Evolutionary conservation across 2,113 vertebrate species (phyloP).

Genomic region (Agelaius tricolor): DNA sequence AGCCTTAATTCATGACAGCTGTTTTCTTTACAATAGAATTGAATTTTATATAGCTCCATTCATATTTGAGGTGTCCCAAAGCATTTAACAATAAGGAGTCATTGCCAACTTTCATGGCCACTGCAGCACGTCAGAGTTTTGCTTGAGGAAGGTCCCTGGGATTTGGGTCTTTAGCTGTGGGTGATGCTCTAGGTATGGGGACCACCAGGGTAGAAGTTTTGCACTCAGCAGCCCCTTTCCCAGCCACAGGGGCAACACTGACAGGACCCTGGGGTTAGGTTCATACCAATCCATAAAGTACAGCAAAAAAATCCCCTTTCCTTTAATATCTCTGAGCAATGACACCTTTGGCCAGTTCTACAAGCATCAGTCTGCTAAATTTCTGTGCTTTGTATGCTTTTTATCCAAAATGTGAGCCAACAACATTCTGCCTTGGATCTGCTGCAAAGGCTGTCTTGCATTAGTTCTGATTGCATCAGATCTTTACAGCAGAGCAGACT

Average conservation of each 20-base stretch:
- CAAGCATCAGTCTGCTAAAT: background rate
- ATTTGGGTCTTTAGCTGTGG: background rate
- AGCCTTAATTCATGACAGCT: conserved; percentile 56
- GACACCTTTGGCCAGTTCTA: background rate
- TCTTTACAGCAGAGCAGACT: background rate
- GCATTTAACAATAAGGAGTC: conserved; percentile 16
- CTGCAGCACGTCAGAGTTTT: background rate
- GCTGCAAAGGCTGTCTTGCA: background rate
- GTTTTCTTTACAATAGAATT: conserved; percentile 50
- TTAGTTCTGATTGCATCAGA: background rate
- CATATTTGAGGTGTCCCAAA: conserved; percentile 58
- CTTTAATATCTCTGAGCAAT: background rate
- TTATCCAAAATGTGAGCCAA: background rate
- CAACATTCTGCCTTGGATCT: background rate
- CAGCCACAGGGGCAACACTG: background rate
- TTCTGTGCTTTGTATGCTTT: background rate
- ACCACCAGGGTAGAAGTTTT: background rate
- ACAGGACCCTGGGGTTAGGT: background rate
- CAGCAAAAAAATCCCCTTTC: background rate
- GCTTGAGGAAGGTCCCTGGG: background rate
- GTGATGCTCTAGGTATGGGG: background rate
- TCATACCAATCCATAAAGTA: background rate
- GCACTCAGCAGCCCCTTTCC: background rate
- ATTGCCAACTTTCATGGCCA: background rate
- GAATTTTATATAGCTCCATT: conserved; percentile 30